Percentiles rank a stretch among this genome's conserved stretches.
Evolutionary conservation across 2,797 vertebrate genomes (phyloP).

Genomic region (Mus caroli): DNA sequence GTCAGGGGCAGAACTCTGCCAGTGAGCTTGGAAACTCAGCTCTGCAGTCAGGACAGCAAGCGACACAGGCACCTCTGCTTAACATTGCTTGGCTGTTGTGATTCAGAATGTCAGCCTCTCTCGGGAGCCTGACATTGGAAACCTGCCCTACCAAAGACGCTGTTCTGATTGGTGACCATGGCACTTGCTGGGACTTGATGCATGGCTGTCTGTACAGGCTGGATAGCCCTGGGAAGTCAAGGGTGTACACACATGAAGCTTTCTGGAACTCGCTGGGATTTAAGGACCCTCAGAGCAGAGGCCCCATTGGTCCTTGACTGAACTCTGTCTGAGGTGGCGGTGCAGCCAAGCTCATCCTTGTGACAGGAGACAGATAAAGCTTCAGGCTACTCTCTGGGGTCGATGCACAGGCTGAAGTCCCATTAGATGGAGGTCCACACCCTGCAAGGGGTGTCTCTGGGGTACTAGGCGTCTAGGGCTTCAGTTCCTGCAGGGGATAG

Average conservation of each 20-base stretch:
- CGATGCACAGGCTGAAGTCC: background rate
- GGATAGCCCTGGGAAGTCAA: background rate
- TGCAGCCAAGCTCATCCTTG: background rate
- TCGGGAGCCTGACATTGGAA: background rate
- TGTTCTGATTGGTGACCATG: background rate
- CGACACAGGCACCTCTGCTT: background rate
- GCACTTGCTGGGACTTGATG: background rate
- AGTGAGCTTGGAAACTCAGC: background rate
- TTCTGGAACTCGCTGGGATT: background rate
- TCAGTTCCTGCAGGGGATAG: background rate
- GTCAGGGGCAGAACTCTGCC: background rate
- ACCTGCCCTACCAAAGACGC: constrained; percentile 38
- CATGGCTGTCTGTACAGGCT: background rate
- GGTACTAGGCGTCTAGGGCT: background rate
- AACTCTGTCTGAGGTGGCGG: background rate
- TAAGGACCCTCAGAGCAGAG: background rate
- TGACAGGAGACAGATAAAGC: background rate
- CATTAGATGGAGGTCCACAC: background rate
- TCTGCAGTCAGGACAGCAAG: background rate
- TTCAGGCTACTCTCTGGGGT: background rate
- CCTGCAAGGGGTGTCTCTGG: background rate
- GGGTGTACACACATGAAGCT: background rate
- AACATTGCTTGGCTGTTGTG: background rate
- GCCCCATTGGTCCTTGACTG: background rate
- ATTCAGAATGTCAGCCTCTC: background rate